Percentiles rank a stretch among this genome's conserved stretches.
phyloP scores from a whole-genome alignment of 2,797 vertebrate genomes.

The Phalanger gymnotis region DNA sequence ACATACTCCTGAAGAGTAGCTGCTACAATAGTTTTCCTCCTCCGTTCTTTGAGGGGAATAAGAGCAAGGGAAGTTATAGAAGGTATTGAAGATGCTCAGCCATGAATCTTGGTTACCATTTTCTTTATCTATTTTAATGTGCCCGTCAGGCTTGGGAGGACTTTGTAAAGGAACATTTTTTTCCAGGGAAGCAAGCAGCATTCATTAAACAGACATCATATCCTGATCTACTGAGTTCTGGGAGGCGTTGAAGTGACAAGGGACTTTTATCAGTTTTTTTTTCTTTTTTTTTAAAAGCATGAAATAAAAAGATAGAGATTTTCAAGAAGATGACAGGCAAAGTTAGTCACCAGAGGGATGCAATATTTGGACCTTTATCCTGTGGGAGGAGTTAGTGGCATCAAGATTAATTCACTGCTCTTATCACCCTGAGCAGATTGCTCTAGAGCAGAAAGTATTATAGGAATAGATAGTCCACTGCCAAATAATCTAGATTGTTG shows the following conservation, averaged over 20 bases:
- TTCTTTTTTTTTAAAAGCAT: neutral
- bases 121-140: neutral
- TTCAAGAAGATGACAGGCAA: neutral
- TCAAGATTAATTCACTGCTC: neutral
- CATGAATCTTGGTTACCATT: neutral
- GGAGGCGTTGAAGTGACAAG: neutral
- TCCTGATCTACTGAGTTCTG: neutral
- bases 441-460: neutral
- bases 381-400: neutral
- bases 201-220: neutral
- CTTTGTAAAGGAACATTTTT: neutral
- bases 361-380: neutral
- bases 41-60: neutral
- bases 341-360: neutral
- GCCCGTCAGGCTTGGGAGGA: neutral
- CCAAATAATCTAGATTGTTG: neutral
- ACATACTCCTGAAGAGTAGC: neutral
- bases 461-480: neutral
- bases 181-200: neutral
- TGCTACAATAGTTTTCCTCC: neutral
- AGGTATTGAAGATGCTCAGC: neutral
- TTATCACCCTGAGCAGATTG: neutral
- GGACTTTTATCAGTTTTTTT: neutral
- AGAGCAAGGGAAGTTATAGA: rapidly evolving
- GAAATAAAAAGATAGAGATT: neutral